Conservation (phyloP, 2,888 invertebrate genomes). For the Apodemia zela region DNA sequence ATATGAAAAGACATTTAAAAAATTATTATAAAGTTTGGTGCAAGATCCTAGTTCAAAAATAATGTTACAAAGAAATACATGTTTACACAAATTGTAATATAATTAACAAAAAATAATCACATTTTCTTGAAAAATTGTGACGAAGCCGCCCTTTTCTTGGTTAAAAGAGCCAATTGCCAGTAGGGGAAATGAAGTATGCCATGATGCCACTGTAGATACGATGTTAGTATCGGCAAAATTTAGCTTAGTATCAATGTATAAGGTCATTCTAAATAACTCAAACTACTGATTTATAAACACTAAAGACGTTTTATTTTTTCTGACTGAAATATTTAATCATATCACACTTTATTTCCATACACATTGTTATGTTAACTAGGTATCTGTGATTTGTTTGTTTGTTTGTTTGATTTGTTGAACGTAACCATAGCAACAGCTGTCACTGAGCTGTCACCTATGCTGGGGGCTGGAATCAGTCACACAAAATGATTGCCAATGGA, state of each 20-base stretch:
- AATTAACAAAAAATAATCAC: conserved; percentile 66
- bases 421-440: background rate
- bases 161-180: conserved; percentile 93
- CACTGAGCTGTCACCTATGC: too few relatives aligned
- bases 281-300: background rate
- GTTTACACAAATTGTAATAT: too few relatives aligned
- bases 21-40: too few relatives aligned
- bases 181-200: conserved; percentile 90
- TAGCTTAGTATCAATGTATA: conserved; percentile 92
- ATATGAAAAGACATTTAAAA: too few relatives aligned
- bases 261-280: conserved; percentile 80
- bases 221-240: conserved; percentile 86
- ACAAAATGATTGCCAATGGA: too few relatives aligned
- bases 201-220: conserved; percentile 89
- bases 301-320: too few relatives aligned
- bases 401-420: too few relatives aligned
- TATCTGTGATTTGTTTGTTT: background rate
- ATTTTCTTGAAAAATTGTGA: conserved; percentile 92
- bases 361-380: background rate
- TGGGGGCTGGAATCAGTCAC: too few relatives aligned
- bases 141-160: conserved; percentile 93
- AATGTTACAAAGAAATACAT: too few relatives aligned
- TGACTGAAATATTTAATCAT: background rate
- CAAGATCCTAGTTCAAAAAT: too few relatives aligned
- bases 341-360: background rate